Base-by-base conservation (phyloP, 2,888 invertebrate species). In the Dendrolimus houi region DNA sequence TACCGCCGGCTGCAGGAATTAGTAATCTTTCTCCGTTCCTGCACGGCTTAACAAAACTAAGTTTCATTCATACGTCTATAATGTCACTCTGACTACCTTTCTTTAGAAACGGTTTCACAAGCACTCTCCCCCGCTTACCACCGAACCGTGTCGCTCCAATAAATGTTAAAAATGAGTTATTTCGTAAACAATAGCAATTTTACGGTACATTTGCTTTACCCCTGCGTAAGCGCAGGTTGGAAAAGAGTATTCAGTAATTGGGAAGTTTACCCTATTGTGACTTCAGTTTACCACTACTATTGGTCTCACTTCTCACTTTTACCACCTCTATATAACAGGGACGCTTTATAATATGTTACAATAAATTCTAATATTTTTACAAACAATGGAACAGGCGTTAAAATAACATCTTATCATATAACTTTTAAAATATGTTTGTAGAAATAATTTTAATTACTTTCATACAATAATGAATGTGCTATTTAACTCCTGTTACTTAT, bases 171-270 rank as follows among this genome's bases (percentile, higher is more conserved):
- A 83, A 81, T 79, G 63, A 75, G 69, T 82, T 79, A 83, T 87
- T 87, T 85, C 76, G 83, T 87, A 86, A 87, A 87, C 86, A 85
- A 85, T 81, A 77, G 79, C 72, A 86, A 88, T 89, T 89, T 88
- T 77, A 74, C 87, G 88, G 79, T 87, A 85, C 72, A 84, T 83
- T 82, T 74, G 68, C 59, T 58, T 61, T 63, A 65, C 78, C 78
- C 78, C 79, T 80, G 83, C 79, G 81, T 60, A 74, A 71, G 77
- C 82, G 82, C 80, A 79, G 70, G 57, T 61, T 52, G 47, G 47
- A 47, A 47, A 47, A 47, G 29, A 29, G 29, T 6, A 47, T 47
- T 47, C 62, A 59, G 59, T 72, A 74, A 77, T 79, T 75, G 72
- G 9, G 47, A 47, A 62, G 60, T 66, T 72, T 69, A 71, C 78